These are phyloP conservation scores for Aplochiton taeniatus DNA, from an alignment of 2,797 vertebrate species.

Conservation along the genomic window DNA sequence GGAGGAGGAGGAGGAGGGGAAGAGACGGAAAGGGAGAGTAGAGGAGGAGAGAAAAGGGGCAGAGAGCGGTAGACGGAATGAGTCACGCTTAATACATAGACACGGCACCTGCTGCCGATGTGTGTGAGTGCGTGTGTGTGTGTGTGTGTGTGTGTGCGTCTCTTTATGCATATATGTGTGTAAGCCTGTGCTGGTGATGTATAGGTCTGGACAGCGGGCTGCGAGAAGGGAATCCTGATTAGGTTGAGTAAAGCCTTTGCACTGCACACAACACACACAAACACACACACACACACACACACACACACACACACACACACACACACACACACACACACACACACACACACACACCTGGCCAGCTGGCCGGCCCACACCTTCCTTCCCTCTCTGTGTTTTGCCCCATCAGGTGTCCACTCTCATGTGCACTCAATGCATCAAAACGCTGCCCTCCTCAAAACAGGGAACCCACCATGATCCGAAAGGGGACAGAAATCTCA, in stretches of 20 bases:
- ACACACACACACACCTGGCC: constrained; percentile 29
- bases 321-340: constrained; percentile 19
- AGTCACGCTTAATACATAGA: not conserved
- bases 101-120: not conserved
- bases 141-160: constrained; percentile 19
- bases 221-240: constrained; percentile 58
- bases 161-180: constrained; percentile 15
- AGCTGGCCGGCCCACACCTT: not conserved
- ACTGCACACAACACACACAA: constrained; percentile 8
- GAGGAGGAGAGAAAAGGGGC: not conserved
- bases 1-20: not conserved
- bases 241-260: constrained; percentile 45
- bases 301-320: constrained; percentile 21
- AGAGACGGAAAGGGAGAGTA: constrained; percentile 6
- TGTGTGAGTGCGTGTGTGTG: constrained; percentile 15
- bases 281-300: constrained; percentile 17
- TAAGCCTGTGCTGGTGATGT: constrained; percentile 39
- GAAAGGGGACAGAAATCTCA: constrained; percentile 54
- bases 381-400: constrained; percentile 1
- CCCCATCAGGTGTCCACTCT: constrained; percentile 56
- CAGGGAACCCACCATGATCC: constrained; percentile 45
- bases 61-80: constrained; percentile 15
- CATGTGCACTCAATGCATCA: constrained; percentile 75
- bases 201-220: constrained; percentile 51
- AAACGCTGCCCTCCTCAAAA: constrained; percentile 49